Evolutionary conservation across 1,140 invertebrate species (phyloP), one percentile per base, ranked within the genome.

Genomic region (Phenacoccus solenopsis): DNA sequence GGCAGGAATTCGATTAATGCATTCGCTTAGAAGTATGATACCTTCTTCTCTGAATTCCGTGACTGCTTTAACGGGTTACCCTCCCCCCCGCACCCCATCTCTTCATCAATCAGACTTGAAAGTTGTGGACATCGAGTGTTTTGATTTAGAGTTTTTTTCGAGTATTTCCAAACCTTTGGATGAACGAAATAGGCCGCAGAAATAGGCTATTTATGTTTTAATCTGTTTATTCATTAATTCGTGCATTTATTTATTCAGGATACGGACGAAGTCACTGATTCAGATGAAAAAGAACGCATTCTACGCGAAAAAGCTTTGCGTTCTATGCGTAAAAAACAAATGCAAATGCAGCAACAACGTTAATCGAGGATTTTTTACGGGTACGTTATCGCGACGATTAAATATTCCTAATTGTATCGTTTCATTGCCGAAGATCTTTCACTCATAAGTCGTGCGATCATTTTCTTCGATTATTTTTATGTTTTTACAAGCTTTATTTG

Each of bases 251-350:
- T 71, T 35, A 73, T 73, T 21, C 28, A 77, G 76, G 76, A 77
- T 25, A 77, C 76, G 12, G 84, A 85, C 72, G 80, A 80, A 57
- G 86, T 84, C 21, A 78, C 80, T 16, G 77, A 84, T 57, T 86
- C 86, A 75, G 91, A 94, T 75, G 90, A 93, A 80, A 80, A 91
- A 69, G 91, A 94, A 76, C 90, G 89, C 76, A 90, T 90, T 79
- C 81, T 94, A 72, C 83, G 92, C n/a, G 91, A 94, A 78, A 87
- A 90, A 74, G 92, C 91, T 30, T 80, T 94, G 3, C 85, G 86
- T 74, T 87, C 86, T 0, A 87, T 88, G 86, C 88, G 87, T 77
- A 82, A 78, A 70, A 70, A 71, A 57, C 69, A 72, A 64, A 25
- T 64, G 59, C 59, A 16, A 10, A 20, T 24, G 16, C 3, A 5